phyloP scores from a whole-genome alignment of 1,140 invertebrate genomes.

The Glomeris maerens region DNA sequence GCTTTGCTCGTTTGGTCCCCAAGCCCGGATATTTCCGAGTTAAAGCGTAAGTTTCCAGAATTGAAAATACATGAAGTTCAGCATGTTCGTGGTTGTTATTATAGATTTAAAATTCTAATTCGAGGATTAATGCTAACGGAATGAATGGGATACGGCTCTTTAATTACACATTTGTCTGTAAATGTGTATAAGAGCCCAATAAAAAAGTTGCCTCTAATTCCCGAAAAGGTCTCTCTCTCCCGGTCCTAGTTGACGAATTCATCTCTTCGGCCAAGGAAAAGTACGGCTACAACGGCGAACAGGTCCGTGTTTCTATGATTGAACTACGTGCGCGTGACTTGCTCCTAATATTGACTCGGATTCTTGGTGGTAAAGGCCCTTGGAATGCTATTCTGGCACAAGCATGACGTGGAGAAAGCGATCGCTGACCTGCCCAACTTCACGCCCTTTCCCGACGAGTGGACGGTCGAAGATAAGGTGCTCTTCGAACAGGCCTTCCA shows the following conservation, averaged over 20 bases:
- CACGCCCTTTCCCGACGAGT: constrained; percentile 93
- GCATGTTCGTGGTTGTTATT: too few relatives aligned
- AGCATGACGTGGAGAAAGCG: constrained; percentile 85
- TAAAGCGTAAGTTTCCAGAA: constrained; percentile 64
- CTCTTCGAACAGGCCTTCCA: constrained; percentile 96
- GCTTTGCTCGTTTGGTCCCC: constrained; percentile 92
- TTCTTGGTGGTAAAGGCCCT: constrained; percentile 52
- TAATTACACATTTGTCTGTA: too few relatives aligned
- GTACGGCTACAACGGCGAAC: constrained; percentile 94
- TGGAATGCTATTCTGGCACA: constrained; percentile 96
- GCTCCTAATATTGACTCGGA: too few relatives aligned
- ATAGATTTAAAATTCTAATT: too few relatives aligned
- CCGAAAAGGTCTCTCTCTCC: too few relatives aligned
- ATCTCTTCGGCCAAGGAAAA: constrained; percentile 91
- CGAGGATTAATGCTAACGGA: too few relatives aligned
- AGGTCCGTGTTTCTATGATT: too few relatives aligned
- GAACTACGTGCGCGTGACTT: too few relatives aligned
- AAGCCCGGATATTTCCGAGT: constrained; percentile 66
- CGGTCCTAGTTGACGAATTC: constrained; percentile 85
- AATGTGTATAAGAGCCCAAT: too few relatives aligned
- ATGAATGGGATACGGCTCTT: too few relatives aligned
- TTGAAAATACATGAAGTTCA: too few relatives aligned
- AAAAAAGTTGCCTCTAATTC: too few relatives aligned
- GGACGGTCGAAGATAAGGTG: constrained; percentile 96
- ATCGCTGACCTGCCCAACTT: constrained; percentile 89